phyloP scores from a whole-genome alignment of 2,113 vertebrate genomes.

The Etheostoma cragini region DNA sequence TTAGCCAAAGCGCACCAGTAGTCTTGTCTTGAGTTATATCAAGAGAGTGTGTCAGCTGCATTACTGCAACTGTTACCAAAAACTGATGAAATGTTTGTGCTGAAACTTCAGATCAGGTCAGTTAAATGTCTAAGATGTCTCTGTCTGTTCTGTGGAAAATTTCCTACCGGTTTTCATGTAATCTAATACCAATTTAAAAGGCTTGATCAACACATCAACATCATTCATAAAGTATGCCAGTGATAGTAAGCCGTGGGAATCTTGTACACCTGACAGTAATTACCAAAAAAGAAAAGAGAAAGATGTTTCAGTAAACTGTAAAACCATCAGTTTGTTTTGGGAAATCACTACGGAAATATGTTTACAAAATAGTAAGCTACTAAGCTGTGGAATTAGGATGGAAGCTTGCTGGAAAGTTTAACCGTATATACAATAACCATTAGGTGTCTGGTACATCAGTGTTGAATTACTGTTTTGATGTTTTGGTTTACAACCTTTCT shows the following conservation, averaged over 20 bases:
- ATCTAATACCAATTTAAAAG: conserved; percentile 2
- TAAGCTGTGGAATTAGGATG: conserved; percentile 49
- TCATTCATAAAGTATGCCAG: conserved; percentile 6
- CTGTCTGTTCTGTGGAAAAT: neutral
- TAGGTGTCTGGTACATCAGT: conserved; percentile 37
- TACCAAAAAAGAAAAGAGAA: conserved; percentile 28
- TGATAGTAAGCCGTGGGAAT: conserved; percentile 41
- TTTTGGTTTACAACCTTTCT: conserved; percentile 48
- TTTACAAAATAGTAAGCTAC: conserved; percentile 66
- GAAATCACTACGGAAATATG: conserved; percentile 41
- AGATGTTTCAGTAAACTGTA: conserved; percentile 36
- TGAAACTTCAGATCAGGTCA: conserved; percentile 15
- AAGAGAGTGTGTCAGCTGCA: conserved; percentile 27
- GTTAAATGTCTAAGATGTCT: neutral
- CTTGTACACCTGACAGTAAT: conserved; percentile 48
- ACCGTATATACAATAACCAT: conserved; percentile 68
- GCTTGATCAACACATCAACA: neutral
- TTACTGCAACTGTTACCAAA: conserved; percentile 23
- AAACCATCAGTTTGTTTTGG: conserved; percentile 25
- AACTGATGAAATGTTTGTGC: neutral
- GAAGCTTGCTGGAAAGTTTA: conserved; percentile 50
- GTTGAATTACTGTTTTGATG: conserved; percentile 58
- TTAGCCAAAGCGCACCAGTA: conserved; percentile 24
- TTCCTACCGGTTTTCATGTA: neutral
- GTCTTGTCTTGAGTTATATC: conserved; percentile 22